Percentiles rank a stretch among this genome's conserved stretches.
These are phyloP conservation scores for Noctilio leporinus DNA, from an alignment of 2,113 vertebrate genomes.

Conservation along the genomic window DNA sequence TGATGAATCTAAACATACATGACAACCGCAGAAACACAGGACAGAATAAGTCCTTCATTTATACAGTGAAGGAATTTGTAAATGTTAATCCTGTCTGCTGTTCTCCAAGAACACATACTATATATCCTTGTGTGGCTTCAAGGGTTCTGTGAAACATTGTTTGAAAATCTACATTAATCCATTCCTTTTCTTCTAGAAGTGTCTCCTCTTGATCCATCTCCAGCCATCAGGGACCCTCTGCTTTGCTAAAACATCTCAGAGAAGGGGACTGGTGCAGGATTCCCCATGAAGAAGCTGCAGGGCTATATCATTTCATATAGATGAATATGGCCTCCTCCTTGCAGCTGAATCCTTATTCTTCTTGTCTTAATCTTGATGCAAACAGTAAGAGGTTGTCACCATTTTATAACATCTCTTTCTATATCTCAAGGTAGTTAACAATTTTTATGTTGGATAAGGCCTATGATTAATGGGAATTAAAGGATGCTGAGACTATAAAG, in stretches of 20 bases:
- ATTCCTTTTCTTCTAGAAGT: neutral
- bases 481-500: neutral
- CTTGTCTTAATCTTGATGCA: neutral
- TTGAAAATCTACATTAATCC: neutral
- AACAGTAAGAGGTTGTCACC: neutral
- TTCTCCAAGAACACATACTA: neutral
- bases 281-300: neutral
- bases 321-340: rapidly evolving
- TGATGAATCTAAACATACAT: neutral
- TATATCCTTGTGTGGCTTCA: neutral
- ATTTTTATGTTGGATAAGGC: neutral
- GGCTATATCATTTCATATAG: neutral
- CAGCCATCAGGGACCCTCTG: neutral
- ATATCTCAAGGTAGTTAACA: neutral
- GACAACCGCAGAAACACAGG: neutral
- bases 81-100: neutral
- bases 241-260: neutral
- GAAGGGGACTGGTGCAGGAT: neutral
- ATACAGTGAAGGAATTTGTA: neutral
- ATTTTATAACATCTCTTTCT: neutral
- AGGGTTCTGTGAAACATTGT: neutral
- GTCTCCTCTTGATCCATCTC: neutral
- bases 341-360: neutral
- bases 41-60: neutral
- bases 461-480: neutral